Conservation (phyloP, 2,888 invertebrate species). For the Eumacrocentrus americanus region DNA sequence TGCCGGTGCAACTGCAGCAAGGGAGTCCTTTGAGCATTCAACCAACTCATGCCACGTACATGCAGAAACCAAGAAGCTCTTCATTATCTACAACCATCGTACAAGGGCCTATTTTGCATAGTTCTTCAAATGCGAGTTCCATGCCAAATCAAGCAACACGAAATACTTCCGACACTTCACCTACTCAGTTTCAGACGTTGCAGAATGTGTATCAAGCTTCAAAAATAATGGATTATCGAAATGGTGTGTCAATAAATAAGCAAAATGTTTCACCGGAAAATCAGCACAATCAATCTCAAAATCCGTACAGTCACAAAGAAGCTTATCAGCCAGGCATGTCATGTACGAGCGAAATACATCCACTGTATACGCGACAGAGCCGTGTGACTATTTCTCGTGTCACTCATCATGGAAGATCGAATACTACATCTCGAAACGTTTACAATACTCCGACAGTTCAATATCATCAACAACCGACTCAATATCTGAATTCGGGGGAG, state of each 20-base stretch:
- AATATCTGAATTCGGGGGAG: slow-evolving; percentile 59
- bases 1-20: slow-evolving; percentile 67
- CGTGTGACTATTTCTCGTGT: slow-evolving; percentile 42
- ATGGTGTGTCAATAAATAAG: slow-evolving; percentile 47
- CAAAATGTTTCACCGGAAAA: slow-evolving; percentile 44
- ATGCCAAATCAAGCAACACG: slow-evolving; percentile 50
- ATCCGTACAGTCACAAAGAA: slow-evolving; percentile 53
- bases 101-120: slow-evolving; percentile 65
- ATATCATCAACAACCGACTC: slow-evolving; percentile 63
- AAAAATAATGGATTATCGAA: slow-evolving; percentile 51
- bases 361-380: slow-evolving; percentile 51
- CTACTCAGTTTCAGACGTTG: slow-evolving; percentile 53
- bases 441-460: slow-evolving; percentile 62
- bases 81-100: slow-evolving; percentile 72
- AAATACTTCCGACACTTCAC: slow-evolving; percentile 44
- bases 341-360: slow-evolving; percentile 51
- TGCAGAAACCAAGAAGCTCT: slow-evolving; percentile 69
- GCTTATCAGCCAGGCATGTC: slow-evolving; percentile 56
- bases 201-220: slow-evolving; percentile 53
- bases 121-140: slow-evolving; percentile 57
- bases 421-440: slow-evolving; percentile 44
- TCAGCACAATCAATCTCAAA: slow-evolving; percentile 49
- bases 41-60: slow-evolving; percentile 64
- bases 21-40: slow-evolving; percentile 67
- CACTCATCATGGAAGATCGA: slow-evolving; percentile 50